A percentile compares a stretch with the other conserved stretches of the same genome.
These are phyloP conservation scores for Cybosia mesomella DNA, from an alignment of 2,888 invertebrate genomes.

Conservation along the genomic window DNA sequence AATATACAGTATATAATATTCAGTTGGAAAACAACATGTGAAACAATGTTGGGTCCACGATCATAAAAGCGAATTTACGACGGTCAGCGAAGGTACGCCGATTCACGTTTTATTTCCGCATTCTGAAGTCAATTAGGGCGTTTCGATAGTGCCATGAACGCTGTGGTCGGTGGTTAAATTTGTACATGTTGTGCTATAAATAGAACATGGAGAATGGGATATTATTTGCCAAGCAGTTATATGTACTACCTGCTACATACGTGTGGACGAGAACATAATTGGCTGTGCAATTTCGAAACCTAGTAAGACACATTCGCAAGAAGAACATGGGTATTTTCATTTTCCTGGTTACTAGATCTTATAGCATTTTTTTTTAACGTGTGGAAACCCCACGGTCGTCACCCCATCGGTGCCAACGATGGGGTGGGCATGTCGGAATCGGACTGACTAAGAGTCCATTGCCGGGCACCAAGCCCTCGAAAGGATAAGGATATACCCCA, in stretches of 20 bases:
- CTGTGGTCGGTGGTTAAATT: constrained; percentile 26
- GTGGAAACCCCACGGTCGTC: too few relatives aligned
- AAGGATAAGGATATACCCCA: too few relatives aligned
- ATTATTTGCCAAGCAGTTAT: neutral
- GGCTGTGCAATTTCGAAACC: too few relatives aligned
- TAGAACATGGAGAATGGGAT: constrained; percentile 8
- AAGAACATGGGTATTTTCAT: too few relatives aligned
- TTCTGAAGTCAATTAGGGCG: constrained; percentile 44
- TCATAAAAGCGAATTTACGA: constrained; percentile 43
- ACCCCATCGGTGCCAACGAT: too few relatives aligned
- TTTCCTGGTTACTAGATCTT: too few relatives aligned
- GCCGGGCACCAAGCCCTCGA: too few relatives aligned
- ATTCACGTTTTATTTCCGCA: constrained; percentile 41
- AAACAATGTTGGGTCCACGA: constrained; percentile 20
- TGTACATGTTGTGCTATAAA: constrained; percentile 19
- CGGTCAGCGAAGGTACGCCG: constrained; percentile 27
- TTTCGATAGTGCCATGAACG: constrained; percentile 44
- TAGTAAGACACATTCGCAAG: too few relatives aligned
- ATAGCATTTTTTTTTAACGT: too few relatives aligned
- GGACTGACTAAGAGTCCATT: too few relatives aligned
- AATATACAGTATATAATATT: constrained; percentile 1
- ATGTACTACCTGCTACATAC: neutral
- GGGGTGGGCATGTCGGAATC: too few relatives aligned
- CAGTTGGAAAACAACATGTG: constrained; percentile 25
- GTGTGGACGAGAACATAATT: neutral